Evolutionary conservation across 2,888 invertebrate species (phyloP).

Genomic region (Oxycera nigricornis): DNA sequence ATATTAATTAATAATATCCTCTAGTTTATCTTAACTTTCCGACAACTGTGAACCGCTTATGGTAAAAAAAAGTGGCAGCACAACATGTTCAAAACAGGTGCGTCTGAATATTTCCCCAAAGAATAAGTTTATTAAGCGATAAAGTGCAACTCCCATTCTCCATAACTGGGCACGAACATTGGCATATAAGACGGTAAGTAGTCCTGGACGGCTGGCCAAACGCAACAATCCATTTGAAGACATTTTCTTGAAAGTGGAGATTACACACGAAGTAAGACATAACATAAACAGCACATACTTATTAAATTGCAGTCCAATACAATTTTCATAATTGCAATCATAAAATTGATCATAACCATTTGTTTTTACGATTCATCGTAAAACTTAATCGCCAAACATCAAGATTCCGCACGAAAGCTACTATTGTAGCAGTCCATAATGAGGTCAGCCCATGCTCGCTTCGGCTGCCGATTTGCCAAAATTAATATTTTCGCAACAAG

Average conservation of each 20-base stretch:
- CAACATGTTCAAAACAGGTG: too few species aligned
- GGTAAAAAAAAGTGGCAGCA: too few species aligned
- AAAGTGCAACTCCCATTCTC: too few species aligned
- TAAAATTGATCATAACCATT: conserved; percentile 42
- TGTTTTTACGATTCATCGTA: conserved; percentile 39
- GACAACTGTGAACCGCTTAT: too few species aligned
- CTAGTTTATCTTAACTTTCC: too few species aligned
- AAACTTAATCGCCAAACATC: conserved; percentile 43
- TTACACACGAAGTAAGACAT: conserved; percentile 24
- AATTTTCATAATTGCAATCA: conserved; percentile 25
- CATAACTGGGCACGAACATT: too few species aligned
- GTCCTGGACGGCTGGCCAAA: too few species aligned
- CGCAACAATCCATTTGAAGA: too few species aligned
- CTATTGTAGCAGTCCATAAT: not conserved
- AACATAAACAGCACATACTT: not conserved
- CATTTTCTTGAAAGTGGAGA: not conserved
- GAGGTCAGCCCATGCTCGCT: not conserved
- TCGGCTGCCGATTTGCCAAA: conserved; percentile 2
- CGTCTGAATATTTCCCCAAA: too few species aligned
- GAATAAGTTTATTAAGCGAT: too few species aligned
- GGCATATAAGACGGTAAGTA: too few species aligned
- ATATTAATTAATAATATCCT: too few species aligned
- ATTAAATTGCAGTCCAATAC: not conserved
- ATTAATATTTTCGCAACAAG: conserved; percentile 32
- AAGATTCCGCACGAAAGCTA: not conserved